Base-by-base conservation (phyloP, 92 coral and sea anemone genomes). In the Epizoanthus stellaris region DNA sequence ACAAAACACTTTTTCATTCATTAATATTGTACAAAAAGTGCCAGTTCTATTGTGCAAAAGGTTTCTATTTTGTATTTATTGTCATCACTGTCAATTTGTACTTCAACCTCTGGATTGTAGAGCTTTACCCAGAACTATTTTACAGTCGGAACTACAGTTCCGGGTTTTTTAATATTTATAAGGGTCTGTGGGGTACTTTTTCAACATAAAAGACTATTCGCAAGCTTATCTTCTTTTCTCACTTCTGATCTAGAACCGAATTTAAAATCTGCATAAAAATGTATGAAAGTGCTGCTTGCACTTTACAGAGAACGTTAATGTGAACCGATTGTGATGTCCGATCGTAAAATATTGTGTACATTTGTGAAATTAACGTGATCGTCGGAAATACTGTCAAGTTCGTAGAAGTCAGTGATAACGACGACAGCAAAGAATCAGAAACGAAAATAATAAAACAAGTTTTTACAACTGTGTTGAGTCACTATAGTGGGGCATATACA, bases 151-250 rank as follows among this genome's bases (percentile, higher is more conserved):
- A 39, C 23, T 40, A 2, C 34, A 61, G 42, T 68, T 38, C 9
- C 40, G 83, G 83, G 13, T 61, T 62, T 16, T 42, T 63, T 62
- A 45, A 79, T 79, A 79, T 79, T 79, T 79, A 79, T 79, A 79
- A 63, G 83, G 83, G 83, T 5, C 21, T 21, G 83, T 17, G 83
- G 83, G 60, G 8, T 43, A 63, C 56, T 63, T 79, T 79, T 79
- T 79, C 83, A 79, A 79, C 83, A 79, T 70, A 21, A 79, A 61
- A 79, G 72, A 62, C 53, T 20, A n/a, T 79, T 21, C 25, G n/a
- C 60, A 11, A 62, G 65, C 49, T 43, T 70, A 42, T 20, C 43
- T 53, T 15, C 40, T 25, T 62, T 64, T 40, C 57, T 43, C 53
- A 9, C 15, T 64, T 63, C 58, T 12, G n/a, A 39, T 47, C 52